Evolutionary conservation across 2,888 invertebrate genomes (phyloP), one percentile per base, ranked within the genome.

Genomic region (Gisinianus flammeolus): DNA sequence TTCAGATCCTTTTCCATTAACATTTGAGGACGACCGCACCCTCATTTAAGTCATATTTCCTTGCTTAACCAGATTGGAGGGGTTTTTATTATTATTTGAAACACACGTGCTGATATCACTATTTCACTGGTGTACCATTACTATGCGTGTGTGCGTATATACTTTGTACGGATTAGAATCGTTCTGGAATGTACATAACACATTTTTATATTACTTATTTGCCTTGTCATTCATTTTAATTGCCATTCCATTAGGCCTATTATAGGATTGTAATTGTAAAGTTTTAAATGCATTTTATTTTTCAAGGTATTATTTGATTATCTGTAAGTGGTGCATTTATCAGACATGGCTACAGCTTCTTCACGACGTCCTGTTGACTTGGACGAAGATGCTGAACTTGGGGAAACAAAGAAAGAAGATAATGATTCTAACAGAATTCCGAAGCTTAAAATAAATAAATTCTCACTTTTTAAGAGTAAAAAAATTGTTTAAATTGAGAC

Each of bases 291-390:
- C 8, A 44, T 16, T 16, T 6, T 10, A 44, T 44, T 44, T 44
- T 44, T 44, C 16, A 10, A 10, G 44, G 6, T 16, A 6, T 16
- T 44, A 44, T 16, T 10, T 44, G 44, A 10, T 6, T 10, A 16
- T 10, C 44, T 44, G 6, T 10, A 44, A 10, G 8, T 44, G 44
- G 6, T 6, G 16, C 16, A 44, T 10, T 16, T 16, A 6, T 44
- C 16, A 16, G 16, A 6, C 44, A 74, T 74, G 74, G 74, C 74
- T 26, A 16, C 66, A 28, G 64, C 74, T 19, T 56, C 72, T 19
- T 28, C 72, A 19, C 72, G 72, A 16, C 56, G 72, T 10, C 72
- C 72, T 16, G 31, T 33, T 22, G 72, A 72, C 19, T n/a, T 72
- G 12, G 72, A 72, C n/a, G 72, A 72, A 44, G 44, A 44, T 44